Evolutionary conservation across 2,113 vertebrate genomes (phyloP), one percentile per base, ranked within the genome.

Genomic region (Carlito syrichta): DNA sequence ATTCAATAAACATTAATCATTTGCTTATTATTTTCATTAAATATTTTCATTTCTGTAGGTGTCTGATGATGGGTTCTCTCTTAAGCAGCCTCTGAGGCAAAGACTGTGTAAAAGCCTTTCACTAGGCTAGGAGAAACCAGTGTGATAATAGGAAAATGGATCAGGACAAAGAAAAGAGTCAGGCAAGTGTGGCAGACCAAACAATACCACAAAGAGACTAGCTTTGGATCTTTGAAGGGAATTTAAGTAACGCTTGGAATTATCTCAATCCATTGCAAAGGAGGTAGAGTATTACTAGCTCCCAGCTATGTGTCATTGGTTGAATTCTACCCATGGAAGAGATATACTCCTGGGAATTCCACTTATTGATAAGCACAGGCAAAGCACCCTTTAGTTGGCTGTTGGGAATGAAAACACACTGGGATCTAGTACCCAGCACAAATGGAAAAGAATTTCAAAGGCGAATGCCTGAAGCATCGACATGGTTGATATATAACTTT

Each of bases 341-440:
- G 2, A 60, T 32, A 2, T 12, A 77, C 77, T 68, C 5, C 32
- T 63, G 32, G 30, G 8, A 5, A 10, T 4, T 54, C 11, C 23
- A 58, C 9, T 23, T 69, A 40, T 50, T 66, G 10, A 17, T 13
- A 27, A 43, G 2, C 48, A 86, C 20, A 27, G 2, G 79, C 2
- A 32, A 94, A 76, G 27, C 11, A 35, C 20, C 23, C 3, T 4
- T 10, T n/a, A 40, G 23, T 2, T 62, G 27, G 60, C 2, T 68
- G 38, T 38, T n/a, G 23, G 50, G 17, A 76, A 68, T 43, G 10
- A 87, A 58, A 60, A 63, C 19, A 12, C 13, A 43, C 7, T 66
- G 25, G 4, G 25, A 85, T 27, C 8, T 3, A 17, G 16, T 1
- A 0, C 3, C 9, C 0, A 17, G 2, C 32, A 13, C 32, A 60